phyloP scores from a whole-genome alignment of 1,140 invertebrate species.

The Psilanteris sp. region DNA sequence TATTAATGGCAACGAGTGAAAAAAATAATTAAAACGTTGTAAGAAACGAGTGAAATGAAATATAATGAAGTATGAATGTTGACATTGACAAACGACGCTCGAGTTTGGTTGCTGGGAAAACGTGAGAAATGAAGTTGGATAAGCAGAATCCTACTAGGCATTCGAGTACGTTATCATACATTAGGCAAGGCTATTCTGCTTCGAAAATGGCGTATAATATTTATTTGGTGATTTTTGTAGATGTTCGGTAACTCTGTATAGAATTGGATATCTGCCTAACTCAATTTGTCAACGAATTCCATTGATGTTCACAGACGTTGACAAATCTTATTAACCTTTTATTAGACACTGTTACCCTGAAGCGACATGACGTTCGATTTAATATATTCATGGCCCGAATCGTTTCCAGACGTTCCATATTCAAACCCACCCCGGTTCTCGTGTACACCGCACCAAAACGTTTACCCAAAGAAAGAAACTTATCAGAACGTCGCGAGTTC shows the following conservation, averaged over 20 bases:
- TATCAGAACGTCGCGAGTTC: constrained; percentile 1
- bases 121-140: constrained; percentile 31
- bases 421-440: constrained; percentile 16
- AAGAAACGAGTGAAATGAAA: constrained; percentile 15
- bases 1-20: too few relatives aligned
- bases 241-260: constrained; percentile 16
- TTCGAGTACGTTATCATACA: constrained; percentile 17
- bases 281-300: constrained; percentile 28
- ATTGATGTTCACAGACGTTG: constrained; percentile 43
- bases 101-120: constrained; percentile 1
- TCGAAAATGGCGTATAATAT: constrained; percentile 5
- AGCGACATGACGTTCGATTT: constrained; percentile 49
- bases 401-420: constrained; percentile 51
- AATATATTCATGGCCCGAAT: constrained; percentile 51
- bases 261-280: constrained; percentile 32
- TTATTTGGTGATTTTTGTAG: constrained; percentile 25
- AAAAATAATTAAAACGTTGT: constrained; percentile 17
- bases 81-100: constrained; percentile 16
- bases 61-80: constrained; percentile 21
- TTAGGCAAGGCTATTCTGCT: constrained; percentile 3
- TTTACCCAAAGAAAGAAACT: constrained; percentile 9
- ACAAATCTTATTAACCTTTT: constrained; percentile 58
- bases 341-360: constrained; percentile 40
- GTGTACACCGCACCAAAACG: constrained; percentile 32
- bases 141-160: constrained; percentile 6